A percentile compares a stretch with the other conserved stretches of the same genome.
These are phyloP conservation scores for Agriopis marginaria DNA, from an alignment of 2,888 invertebrate species.

Conservation along the genomic window DNA sequence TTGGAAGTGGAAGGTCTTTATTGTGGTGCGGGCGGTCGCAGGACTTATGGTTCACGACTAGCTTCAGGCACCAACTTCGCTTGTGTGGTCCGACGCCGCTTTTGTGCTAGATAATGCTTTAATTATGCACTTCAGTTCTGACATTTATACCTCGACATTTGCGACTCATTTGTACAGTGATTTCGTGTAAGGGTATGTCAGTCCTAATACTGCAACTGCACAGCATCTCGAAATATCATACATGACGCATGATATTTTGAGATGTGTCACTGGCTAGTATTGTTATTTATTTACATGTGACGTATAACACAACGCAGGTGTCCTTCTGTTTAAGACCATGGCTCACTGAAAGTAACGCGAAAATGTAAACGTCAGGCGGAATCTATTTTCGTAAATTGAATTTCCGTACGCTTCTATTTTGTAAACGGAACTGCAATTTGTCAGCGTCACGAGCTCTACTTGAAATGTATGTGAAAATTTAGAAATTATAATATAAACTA, in stretches of 20 bases:
- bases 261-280: too few relatives aligned
- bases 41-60: constrained; percentile 78
- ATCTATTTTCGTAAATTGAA: constrained; percentile 63
- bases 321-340: constrained; percentile 11
- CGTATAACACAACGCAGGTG: constrained; percentile 14
- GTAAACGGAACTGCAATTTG: constrained; percentile 60
- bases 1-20: constrained; percentile 73
- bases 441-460: constrained; percentile 51
- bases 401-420: constrained; percentile 56
- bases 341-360: constrained; percentile 24
- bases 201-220: too few relatives aligned
- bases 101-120: constrained; percentile 57
- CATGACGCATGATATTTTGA: too few relatives aligned
- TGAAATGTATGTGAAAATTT: constrained; percentile 8
- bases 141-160: constrained; percentile 37
- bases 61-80: constrained; percentile 68
- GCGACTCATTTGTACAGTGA: constrained; percentile 16
- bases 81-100: constrained; percentile 73
- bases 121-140: constrained; percentile 54
- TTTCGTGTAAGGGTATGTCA: neutral
- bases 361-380: constrained; percentile 42
- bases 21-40: constrained; percentile 61
- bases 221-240: too few relatives aligned
- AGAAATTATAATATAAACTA: constrained; percentile 12
- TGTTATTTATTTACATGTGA: too few relatives aligned